phyloP scores from a whole-genome alignment of 2,113 vertebrate genomes.

The Lampris incognitus region DNA sequence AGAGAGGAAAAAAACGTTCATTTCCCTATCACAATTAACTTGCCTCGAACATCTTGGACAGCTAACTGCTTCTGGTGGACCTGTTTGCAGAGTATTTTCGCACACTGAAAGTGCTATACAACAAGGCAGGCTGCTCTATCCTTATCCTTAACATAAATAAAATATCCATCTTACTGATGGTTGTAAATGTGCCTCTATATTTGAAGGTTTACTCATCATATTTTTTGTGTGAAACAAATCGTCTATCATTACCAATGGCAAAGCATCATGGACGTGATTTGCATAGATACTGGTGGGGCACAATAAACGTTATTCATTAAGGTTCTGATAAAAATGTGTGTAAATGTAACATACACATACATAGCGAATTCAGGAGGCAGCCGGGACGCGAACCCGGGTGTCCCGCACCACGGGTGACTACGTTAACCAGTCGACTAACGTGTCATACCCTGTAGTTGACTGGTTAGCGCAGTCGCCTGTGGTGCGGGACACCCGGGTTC shows the following conservation, averaged over 20 bases:
- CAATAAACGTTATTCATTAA: too few relatives aligned
- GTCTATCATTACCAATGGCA: not conserved
- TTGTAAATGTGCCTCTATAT: not conserved
- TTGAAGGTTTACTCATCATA: not conserved
- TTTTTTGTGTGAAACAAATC: not conserved
- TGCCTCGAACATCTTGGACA: constrained; percentile 32
- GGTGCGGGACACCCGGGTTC: too few relatives aligned
- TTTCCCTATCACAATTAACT: constrained; percentile 42
- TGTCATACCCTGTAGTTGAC: too few relatives aligned
- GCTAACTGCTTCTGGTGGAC: not conserved
- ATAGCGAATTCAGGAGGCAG: too few relatives aligned
- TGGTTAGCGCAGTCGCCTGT: too few relatives aligned
- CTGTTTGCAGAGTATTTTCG: not conserved
- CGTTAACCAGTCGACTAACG: too few relatives aligned
- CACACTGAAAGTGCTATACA: not conserved
- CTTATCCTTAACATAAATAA: not conserved
- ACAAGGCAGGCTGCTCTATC: not conserved
- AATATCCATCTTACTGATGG: not conserved
- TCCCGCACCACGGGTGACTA: too few relatives aligned
- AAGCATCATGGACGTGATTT: too few relatives aligned
- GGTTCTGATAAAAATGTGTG: too few relatives aligned
- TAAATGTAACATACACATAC: too few relatives aligned
- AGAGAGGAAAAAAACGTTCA: constrained; percentile 19
- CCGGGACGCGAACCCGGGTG: too few relatives aligned
- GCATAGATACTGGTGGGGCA: too few relatives aligned